These are phyloP conservation scores for Lophotis ruficrista DNA, from an alignment of 2,113 vertebrate genomes.

Conservation along the genomic window DNA sequence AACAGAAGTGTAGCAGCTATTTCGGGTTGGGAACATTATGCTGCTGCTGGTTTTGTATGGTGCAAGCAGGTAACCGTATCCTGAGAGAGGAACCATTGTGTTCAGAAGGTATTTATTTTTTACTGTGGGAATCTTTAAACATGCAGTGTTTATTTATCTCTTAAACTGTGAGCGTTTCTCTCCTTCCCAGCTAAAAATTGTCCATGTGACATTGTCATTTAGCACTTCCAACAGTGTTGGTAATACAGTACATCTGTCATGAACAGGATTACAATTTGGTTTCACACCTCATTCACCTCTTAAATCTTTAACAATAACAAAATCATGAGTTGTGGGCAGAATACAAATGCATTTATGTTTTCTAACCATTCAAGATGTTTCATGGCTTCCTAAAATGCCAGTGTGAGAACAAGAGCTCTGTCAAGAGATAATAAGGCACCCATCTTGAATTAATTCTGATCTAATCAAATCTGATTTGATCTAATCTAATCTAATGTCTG, in stretches of 20 bases:
- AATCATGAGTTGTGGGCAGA: conserved; percentile 31
- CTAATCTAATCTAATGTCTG: background rate
- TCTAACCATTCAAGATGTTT: background rate
- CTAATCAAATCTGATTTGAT: conserved; percentile 51
- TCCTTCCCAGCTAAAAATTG: conserved; percentile 9
- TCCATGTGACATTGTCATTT: conserved; percentile 28
- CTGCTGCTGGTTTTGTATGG: background rate
- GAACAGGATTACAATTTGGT: conserved; percentile 41
- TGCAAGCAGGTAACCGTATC: background rate
- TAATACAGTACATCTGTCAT: conserved; percentile 20
- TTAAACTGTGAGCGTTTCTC: background rate
- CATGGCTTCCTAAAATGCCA: background rate
- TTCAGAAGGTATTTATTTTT: conserved; percentile 13
- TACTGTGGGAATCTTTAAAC: conserved; percentile 1
- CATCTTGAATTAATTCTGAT: conserved; percentile 24
- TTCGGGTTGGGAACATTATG: background rate
- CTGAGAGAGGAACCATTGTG: background rate
- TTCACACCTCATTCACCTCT: conserved; percentile 43
- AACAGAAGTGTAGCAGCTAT: background rate
- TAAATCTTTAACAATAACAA: conserved; percentile 56
- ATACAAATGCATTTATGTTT: conserved; percentile 28
- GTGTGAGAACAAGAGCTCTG: background rate
- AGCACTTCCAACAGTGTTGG: conserved; percentile 38
- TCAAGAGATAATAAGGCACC: background rate
- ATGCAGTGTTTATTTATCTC: conserved; percentile 20